These are phyloP conservation scores for Miichthys miiuy DNA, from an alignment of 2,797 vertebrate genomes.

Conservation along the genomic window DNA sequence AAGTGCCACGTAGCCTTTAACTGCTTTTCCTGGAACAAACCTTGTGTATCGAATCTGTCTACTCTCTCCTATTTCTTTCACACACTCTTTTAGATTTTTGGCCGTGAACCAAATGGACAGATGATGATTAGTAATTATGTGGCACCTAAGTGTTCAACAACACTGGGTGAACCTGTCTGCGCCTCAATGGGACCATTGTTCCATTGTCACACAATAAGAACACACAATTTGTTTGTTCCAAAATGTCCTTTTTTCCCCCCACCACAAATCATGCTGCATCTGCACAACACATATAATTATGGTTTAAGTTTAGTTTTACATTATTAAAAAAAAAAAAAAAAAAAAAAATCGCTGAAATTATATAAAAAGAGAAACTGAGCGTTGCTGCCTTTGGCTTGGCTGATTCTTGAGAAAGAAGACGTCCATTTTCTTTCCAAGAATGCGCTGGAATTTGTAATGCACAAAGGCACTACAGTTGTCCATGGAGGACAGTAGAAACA, in stretches of 20 bases:
- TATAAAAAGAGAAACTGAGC: not conserved
- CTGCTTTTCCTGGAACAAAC: constrained; percentile 15
- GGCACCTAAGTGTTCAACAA: not conserved
- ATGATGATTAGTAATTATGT: constrained; percentile 1
- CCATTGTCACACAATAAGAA: no score
- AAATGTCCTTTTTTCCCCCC: not conserved
- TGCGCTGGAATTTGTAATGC: not conserved
- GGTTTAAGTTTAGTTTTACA: not conserved
- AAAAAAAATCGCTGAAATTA: not conserved
- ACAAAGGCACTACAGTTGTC: not conserved
- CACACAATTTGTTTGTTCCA: not conserved
- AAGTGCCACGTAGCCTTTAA: constrained; percentile 12
- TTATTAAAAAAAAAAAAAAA: not conserved
- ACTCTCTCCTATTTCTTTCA: not conserved
- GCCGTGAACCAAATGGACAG: not conserved
- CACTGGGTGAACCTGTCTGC: not conserved
- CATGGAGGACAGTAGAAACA: not conserved
- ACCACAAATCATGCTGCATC: not conserved
- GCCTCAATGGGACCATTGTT: not conserved
- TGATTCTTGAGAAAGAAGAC: not conserved
- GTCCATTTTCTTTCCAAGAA: not conserved
- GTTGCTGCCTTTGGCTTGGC: not conserved
- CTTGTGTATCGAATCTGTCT: constrained; percentile 25
- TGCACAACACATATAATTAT: no score
- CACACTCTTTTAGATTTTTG: not conserved